Evolutionary conservation across 2,888 invertebrate genomes (phyloP).

Genomic region (Sclerodermus sp.): DNA sequence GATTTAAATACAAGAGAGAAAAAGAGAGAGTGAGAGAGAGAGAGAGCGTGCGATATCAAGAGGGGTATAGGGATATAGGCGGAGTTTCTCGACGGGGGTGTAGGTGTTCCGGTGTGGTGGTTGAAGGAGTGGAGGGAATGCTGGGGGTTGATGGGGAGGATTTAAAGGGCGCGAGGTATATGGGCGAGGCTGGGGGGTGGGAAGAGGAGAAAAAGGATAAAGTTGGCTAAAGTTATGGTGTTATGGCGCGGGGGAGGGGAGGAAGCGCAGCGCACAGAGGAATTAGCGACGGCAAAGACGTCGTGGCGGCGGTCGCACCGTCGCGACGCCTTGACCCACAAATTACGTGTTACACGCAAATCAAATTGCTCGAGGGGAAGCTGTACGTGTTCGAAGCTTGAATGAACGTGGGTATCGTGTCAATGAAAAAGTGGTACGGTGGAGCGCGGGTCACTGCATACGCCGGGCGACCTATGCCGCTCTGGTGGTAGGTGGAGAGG

Average conservation of each 20-base stretch:
- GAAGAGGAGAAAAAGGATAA: too few relatives aligned
- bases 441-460: constrained; percentile 28
- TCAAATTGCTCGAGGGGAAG: constrained; percentile 12
- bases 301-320: constrained; percentile 4
- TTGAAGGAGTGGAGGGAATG: too few relatives aligned
- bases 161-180: too few relatives aligned
- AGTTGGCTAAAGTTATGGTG: too few relatives aligned
- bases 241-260: not conserved
- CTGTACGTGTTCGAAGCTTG: constrained; percentile 20
- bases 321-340: constrained; percentile 16
- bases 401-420: constrained; percentile 24
- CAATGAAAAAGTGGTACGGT: constrained; percentile 22
- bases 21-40: constrained; percentile 6
- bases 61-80: too few relatives aligned
- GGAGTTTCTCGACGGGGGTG: too few relatives aligned
- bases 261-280: not conserved
- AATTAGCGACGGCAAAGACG: constrained; percentile 5
- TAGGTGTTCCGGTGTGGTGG: too few relatives aligned
- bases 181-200: constrained; percentile 8
- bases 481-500: too few relatives aligned
- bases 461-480: constrained; percentile 35
- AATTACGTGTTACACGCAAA: constrained; percentile 22
- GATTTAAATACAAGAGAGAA: constrained; percentile 8
- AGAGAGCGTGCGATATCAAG: too few relatives aligned
- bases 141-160: too few relatives aligned